phyloP scores from a whole-genome alignment of 2,888 invertebrate species.

The Encarsia formosa region DNA sequence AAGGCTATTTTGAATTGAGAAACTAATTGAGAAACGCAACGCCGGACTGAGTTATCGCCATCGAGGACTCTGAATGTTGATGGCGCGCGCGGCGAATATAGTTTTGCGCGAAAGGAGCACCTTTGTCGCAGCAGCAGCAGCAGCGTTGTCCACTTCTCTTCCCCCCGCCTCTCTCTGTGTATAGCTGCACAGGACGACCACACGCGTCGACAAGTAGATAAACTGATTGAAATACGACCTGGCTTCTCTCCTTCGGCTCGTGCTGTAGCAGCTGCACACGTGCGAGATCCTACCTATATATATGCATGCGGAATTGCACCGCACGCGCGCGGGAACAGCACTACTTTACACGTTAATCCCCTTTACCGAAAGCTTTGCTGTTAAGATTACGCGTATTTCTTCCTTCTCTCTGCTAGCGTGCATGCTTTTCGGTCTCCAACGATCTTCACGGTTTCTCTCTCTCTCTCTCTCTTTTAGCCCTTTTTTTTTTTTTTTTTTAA shows the following conservation, averaged over 20 bases:
- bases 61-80: conserved; percentile 30
- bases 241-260: conserved; percentile 12
- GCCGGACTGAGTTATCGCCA: conserved; percentile 46
- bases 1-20: conserved; percentile 27
- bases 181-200: conserved; percentile 37
- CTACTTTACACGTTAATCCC: conserved; percentile 24
- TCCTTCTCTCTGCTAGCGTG: neutral
- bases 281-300: no score
- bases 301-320: no score
- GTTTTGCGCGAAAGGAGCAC: conserved; percentile 34
- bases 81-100: conserved; percentile 33
- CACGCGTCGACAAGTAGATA: conserved; percentile 51
- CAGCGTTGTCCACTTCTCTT: conserved; percentile 44
- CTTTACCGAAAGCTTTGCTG: conserved; percentile 24
- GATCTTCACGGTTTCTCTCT: neutral
- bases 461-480: neutral
- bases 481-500: no score
- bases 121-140: conserved; percentile 19
- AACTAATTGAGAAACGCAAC: conserved; percentile 48
- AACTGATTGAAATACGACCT: conserved; percentile 50
- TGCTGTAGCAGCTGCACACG: conserved; percentile 4
- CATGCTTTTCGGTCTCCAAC: neutral
- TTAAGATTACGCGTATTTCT: conserved; percentile 22
- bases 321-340: neutral
- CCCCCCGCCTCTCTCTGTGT: conserved; percentile 45